phyloP scores from a whole-genome alignment of 1,140 invertebrate genomes.

The Ganaspis sp. region DNA sequence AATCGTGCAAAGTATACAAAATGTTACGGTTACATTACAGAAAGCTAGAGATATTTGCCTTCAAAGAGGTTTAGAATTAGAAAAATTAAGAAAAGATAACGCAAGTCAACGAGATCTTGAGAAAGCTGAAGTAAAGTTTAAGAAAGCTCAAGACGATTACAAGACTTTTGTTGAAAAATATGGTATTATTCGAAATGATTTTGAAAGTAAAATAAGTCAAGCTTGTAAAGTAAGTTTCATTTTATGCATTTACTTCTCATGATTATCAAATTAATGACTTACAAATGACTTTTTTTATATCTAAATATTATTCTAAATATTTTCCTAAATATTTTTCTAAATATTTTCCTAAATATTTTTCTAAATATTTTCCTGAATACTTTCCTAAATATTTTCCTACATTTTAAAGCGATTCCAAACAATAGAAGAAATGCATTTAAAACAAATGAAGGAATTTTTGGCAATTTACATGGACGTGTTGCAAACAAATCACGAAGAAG shows the following conservation, averaged over 20 bases:
- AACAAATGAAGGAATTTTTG: constrained; percentile 97
- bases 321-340: constrained; percentile 21
- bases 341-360: too few species aligned
- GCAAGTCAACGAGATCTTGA: constrained; percentile 93
- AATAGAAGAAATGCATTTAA: constrained; percentile 93
- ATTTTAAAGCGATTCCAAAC: constrained; percentile 90
- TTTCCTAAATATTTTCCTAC: constrained; percentile 7
- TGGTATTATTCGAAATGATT: constrained; percentile 90
- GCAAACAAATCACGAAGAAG: constrained; percentile 91
- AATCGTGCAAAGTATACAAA: constrained; percentile 91
- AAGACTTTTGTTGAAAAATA: constrained; percentile 93
- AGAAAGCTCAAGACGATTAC: constrained; percentile 96
- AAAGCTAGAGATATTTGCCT: constrained; percentile 94
- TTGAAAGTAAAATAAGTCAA: constrained; percentile 95
- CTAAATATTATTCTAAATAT: too few species aligned
- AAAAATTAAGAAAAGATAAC: constrained; percentile 93
- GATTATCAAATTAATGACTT: too few species aligned
- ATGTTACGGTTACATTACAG: constrained; percentile 89
- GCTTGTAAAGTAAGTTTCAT: constrained; percentile 86
- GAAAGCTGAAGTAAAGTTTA: constrained; percentile 93
- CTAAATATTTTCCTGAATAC: too few species aligned
- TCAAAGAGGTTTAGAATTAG: constrained; percentile 88
- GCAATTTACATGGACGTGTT: constrained; percentile 91
- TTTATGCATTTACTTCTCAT: too few species aligned
- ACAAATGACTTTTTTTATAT: too few species aligned